These are phyloP conservation scores for Ascaphus truei DNA, from an alignment of 2,113 vertebrate species.

Conservation along the genomic window DNA sequence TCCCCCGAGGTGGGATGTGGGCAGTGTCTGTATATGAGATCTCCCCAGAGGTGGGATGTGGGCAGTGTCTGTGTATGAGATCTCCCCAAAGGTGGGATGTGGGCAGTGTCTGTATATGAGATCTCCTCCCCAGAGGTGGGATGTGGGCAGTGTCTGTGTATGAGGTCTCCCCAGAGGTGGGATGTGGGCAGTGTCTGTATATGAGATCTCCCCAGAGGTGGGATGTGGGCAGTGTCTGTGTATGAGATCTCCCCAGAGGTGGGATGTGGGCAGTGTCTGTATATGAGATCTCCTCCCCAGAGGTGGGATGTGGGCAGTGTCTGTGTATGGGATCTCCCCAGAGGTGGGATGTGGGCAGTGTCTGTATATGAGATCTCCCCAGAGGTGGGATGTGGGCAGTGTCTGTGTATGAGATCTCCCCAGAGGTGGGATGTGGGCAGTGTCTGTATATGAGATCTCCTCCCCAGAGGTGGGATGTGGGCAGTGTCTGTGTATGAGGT, in stretches of 20 bases:
- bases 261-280: neutral
- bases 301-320: neutral
- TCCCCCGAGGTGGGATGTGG: neutral
- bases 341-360: neutral
- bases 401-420: neutral
- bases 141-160: neutral
- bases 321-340: neutral
- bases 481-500: neutral
- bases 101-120: too few relatives aligned
- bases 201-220: too few relatives aligned
- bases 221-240: neutral
- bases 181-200: neutral
- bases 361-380: too few relatives aligned
- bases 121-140: neutral
- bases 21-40: too few relatives aligned
- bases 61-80: neutral
- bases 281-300: too few relatives aligned
- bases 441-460: too few relatives aligned
- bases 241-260: neutral
- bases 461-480: neutral
- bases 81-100: neutral
- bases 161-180: neutral
- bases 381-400: neutral
- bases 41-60: neutral
- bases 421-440: neutral